Base-by-base conservation (phyloP, 2,113 vertebrate genomes). In the Eclectus roratus region DNA sequence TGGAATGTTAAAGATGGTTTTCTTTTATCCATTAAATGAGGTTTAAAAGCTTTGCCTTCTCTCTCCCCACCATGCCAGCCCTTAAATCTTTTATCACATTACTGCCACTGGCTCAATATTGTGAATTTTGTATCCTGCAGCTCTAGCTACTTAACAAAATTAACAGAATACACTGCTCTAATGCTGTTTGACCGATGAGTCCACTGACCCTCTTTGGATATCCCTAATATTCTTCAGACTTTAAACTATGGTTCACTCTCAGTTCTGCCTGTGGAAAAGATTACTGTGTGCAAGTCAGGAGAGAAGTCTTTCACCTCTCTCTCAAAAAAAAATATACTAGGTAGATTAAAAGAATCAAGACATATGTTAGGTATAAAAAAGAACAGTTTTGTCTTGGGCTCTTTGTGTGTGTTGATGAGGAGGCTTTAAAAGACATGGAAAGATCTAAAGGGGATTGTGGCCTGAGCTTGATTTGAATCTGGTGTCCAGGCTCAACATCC, bases 21-120 rank as follows among this genome's bases (percentile, higher is more conserved):
- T 72, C 39, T 88, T 82, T 77, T 56, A 69, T 79, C 71, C 58
- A 47, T 80, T 88, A 72, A 76, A 73, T 65, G 33, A 85, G 60
- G 19, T 97, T 95, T 83, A 80, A 90, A 88, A 81, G 70, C 66
- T 82, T 94, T 95, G 27, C 28, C 88, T 87, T 52, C 28, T 91
- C 56, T 69, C 68, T 89, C 77, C 85, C 47, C 31, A 9, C 53
- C 43, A 24, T 47, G 19, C 68, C 68, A 31, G 33, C 50, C 58
- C 37, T 85, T 93, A 91, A 72, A 83, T 91, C 78, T 79, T 74
- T 70, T 85, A 73, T 92, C 24, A 4, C 49, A 16, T 93, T 92
- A 64, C n/a, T 64, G 74, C 76, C 47, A 15, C 47, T 58, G 65
- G 73, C 85, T 94, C 77, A 61, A 50, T 91, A 85, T 17, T 91